phyloP scores from a whole-genome alignment of 2,888 invertebrate genomes.

The Xylocampa areola region DNA sequence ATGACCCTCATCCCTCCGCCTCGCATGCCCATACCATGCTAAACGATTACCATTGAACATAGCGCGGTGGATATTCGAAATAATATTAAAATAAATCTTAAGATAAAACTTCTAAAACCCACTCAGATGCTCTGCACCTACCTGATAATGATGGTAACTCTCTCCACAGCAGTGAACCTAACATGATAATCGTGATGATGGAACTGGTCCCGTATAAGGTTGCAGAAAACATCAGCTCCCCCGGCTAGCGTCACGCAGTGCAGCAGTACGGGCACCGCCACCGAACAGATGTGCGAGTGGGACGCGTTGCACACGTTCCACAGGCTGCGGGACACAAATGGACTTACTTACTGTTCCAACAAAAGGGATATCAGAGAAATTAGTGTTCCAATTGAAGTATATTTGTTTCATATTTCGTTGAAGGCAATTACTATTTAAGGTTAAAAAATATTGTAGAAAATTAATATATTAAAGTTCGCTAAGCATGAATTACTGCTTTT shows the following conservation, averaged over 20 bases:
- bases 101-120: background rate
- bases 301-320: constrained; percentile 98
- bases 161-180: constrained; percentile 98
- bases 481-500: too few relatives aligned
- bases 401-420: too few relatives aligned
- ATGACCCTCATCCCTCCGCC: too few relatives aligned
- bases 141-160: constrained; percentile 97
- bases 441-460: too few relatives aligned
- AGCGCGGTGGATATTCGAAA: too few relatives aligned
- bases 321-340: constrained; percentile 88
- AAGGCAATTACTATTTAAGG: too few relatives aligned
- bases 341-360: background rate
- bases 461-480: too few relatives aligned
- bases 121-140: constrained; percentile 36
- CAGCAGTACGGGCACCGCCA: constrained; percentile 96
- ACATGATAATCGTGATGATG: constrained; percentile 96
- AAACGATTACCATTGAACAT: too few relatives aligned
- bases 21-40: too few relatives aligned
- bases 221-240: constrained; percentile 98
- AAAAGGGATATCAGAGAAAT: too few relatives aligned
- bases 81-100: too few relatives aligned
- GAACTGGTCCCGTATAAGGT: constrained; percentile 98
- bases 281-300: constrained; percentile 97
- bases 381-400: too few relatives aligned
- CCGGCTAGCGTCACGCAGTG: constrained; percentile 98